Percentiles rank a stretch among this genome's conserved stretches.
Evolutionary conservation across 92 coral and sea anemone genomes (phyloP).

Genomic region (Ricordea florida): DNA sequence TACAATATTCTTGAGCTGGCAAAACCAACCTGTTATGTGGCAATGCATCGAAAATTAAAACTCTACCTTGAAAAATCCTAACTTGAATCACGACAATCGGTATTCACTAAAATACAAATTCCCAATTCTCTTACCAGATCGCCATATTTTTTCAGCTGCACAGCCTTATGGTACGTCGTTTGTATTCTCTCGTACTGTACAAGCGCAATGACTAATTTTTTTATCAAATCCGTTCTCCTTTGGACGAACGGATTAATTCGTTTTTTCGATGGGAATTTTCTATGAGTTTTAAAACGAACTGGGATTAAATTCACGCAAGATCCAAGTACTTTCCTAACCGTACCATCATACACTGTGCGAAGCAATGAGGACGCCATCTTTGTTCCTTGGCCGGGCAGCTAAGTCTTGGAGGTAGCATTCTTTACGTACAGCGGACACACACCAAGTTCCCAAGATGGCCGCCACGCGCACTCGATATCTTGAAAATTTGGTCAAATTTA

Average conservation of each 20-base stretch:
- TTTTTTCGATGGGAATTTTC: conserved; percentile 84
- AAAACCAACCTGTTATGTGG: background rate
- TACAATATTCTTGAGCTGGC: too few species aligned
- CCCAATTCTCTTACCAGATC: conserved; percentile 74
- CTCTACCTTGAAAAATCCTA: background rate
- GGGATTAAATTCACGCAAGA: conserved; percentile 62
- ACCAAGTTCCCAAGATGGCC: conserved; percentile 76
- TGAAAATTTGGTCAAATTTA: conserved; percentile 87
- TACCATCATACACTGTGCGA: background rate
- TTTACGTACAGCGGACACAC: conserved; percentile 13
- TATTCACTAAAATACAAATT: background rate
- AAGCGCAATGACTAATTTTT: conserved; percentile 78
- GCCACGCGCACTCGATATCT: conserved; percentile 88
- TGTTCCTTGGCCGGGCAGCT: conserved; percentile 2
- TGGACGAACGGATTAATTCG: conserved; percentile 81
- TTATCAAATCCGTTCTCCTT: conserved; percentile 88
- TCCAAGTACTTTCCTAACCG: conserved; percentile 17
- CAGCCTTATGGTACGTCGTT: conserved; percentile 90
- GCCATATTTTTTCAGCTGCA: conserved; percentile 90
- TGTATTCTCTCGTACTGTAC: conserved; percentile 93
- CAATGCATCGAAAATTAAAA: background rate
- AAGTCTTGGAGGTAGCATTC: background rate
- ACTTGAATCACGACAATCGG: background rate
- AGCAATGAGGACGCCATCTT: conserved; percentile 73
- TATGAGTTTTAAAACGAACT: conserved; percentile 80